A percentile compares a stretch with the other conserved stretches of the same genome.
Evolutionary conservation across 2,888 invertebrate genomes (phyloP).

Genomic region (Drosophila trichaetosa): DNA sequence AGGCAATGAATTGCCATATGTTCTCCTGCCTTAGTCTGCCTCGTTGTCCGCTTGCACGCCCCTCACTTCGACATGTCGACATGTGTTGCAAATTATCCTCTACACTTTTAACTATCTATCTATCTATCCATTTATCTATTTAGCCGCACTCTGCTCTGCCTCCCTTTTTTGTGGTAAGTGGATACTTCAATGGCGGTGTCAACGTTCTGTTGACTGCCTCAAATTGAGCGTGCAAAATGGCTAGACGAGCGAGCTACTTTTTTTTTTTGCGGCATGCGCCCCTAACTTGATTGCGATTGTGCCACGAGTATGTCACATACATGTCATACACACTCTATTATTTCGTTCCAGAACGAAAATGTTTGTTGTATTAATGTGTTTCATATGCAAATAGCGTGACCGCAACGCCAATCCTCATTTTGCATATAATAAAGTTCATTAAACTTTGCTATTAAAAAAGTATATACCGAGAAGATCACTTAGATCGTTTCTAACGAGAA

Average conservation of each 20-base stretch:
- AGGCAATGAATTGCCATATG: conserved; percentile 67
- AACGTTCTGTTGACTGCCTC: conserved; percentile 59
- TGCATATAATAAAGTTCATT: conserved; percentile 34
- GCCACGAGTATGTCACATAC: background rate
- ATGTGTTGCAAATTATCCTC: conserved; percentile 61
- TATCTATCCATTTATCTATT: conserved; percentile 22
- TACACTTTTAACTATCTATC: conserved; percentile 10
- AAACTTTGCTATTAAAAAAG: conserved; percentile 25
- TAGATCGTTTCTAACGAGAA: background rate
- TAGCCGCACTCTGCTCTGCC: background rate
- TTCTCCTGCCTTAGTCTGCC: conserved; percentile 17
- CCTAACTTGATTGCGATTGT: conserved; percentile 17
- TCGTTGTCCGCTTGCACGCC: conserved; percentile 31
- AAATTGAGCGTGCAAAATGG: conserved; percentile 78
- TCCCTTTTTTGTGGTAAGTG: background rate
- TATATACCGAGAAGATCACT: background rate
- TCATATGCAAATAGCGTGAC: conserved; percentile 52
- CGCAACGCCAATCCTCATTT: conserved; percentile 7
- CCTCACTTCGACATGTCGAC: conserved; percentile 20
- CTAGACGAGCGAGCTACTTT: conserved; percentile 5
- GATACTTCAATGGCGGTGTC: conserved; percentile 48
- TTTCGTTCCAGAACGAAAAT: conserved; percentile 15
- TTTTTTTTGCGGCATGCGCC: conserved; percentile 21
- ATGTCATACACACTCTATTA: background rate
- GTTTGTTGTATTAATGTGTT: conserved; percentile 54